phyloP scores from a whole-genome alignment of 2,888 invertebrate genomes.

The Amphiduros pacificus region DNA sequence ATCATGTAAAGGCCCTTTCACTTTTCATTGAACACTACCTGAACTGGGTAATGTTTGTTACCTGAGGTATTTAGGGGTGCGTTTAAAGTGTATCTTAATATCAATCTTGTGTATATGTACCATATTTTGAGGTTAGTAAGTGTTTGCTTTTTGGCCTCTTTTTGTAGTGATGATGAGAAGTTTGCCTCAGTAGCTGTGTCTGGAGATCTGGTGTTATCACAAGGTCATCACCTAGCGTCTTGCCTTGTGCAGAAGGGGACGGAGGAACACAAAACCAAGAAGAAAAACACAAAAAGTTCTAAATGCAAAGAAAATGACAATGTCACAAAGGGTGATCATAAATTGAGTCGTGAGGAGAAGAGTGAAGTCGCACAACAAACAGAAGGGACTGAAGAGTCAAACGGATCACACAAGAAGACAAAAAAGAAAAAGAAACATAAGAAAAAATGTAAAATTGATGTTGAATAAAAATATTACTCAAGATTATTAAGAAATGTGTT shows the following conservation, averaged over 20 bases:
- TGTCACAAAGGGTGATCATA: background rate
- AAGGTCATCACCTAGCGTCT: constrained; percentile 23
- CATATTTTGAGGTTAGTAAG: background rate
- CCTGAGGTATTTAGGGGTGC: too few species aligned
- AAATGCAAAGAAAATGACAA: background rate
- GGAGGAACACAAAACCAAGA: background rate
- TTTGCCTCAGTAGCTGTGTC: constrained; percentile 39
- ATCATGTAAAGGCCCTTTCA: background rate
- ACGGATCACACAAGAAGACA: constrained; percentile 1
- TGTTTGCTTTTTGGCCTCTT: constrained; percentile 4
- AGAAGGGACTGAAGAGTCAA: too few species aligned
- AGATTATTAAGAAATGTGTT: background rate
- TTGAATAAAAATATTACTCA: background rate
- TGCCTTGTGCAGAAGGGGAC: background rate
- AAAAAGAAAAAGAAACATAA: constrained; percentile 22
- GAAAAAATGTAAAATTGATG: background rate
- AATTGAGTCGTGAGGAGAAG: too few species aligned
- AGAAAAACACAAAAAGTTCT: background rate
- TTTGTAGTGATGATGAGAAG: constrained; percentile 36
- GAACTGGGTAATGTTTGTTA: too few species aligned
- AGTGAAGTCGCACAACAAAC: too few species aligned
- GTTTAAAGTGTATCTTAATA: too few species aligned
- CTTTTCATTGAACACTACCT: background rate
- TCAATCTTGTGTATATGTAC: too few species aligned
- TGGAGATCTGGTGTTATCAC: constrained; percentile 36